Percentiles rank a stretch among this genome's conserved stretches.
Evolutionary conservation across 2,113 vertebrate genomes (phyloP).

Genomic region (Leptocoma aspasia): DNA sequence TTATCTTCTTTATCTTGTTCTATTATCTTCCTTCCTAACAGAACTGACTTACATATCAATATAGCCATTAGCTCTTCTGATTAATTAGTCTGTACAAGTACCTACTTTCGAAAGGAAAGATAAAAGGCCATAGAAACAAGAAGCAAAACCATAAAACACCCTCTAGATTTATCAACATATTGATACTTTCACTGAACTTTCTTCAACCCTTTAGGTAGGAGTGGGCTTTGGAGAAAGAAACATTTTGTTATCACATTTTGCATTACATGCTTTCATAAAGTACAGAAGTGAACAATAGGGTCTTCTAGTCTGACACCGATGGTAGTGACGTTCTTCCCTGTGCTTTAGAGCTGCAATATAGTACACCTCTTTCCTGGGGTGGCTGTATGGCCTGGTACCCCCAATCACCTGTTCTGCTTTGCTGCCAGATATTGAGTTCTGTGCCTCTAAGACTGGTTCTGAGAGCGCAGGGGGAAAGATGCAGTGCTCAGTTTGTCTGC

Average conservation of each 20-base stretch:
- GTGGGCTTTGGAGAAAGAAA: neutral
- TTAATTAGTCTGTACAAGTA: neutral
- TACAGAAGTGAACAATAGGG: neutral
- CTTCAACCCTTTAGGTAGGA: neutral
- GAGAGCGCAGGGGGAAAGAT: fast-evolving
- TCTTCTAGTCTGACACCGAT: neutral
- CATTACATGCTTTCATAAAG: neutral
- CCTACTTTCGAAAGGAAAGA: neutral
- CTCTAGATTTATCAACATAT: neutral
- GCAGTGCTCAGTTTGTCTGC: fast-evolving
- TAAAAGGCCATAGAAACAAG: neutral
- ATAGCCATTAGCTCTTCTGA: neutral
- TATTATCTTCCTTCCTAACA: neutral
- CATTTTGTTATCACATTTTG: neutral
- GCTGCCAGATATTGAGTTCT: neutral
- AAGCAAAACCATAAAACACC: neutral
- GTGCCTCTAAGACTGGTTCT: neutral
- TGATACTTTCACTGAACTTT: neutral
- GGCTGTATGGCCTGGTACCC: neutral
- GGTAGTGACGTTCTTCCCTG: neutral
- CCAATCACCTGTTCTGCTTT: neutral
- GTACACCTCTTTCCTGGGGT: neutral
- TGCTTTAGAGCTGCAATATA: neutral
- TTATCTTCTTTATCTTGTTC: no score
- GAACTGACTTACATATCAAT: neutral